A percentile compares a stretch with the other conserved stretches of the same genome.
phyloP scores from a whole-genome alignment of 53 echinoderm and acorn worm genomes.

The Patiria pectinifera region DNA sequence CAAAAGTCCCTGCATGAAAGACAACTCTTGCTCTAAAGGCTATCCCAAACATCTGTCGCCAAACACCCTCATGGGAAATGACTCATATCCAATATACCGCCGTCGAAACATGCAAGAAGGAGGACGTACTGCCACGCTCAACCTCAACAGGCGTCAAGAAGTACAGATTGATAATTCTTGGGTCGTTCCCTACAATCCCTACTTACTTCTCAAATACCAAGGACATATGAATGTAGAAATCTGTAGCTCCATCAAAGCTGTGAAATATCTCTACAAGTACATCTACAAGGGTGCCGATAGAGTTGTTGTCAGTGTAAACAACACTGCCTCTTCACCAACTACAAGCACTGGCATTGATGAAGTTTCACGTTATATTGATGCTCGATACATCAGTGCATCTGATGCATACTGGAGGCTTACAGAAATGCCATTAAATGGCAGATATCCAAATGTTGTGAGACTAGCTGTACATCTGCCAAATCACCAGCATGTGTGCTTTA shows the following conservation, averaged over 20 bases:
- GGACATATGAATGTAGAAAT: constrained; percentile 68
- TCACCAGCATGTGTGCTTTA: constrained; percentile 35
- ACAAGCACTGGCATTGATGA: constrained; percentile 19
- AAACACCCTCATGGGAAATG: too few relatives aligned
- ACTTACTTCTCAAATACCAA: constrained; percentile 7
- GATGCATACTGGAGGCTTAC: constrained; percentile 26
- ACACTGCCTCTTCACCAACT: neutral
- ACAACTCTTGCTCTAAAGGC: too few relatives aligned
- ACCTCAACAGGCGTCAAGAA: neutral
- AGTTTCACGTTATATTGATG: constrained; percentile 21
- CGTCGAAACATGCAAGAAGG: too few relatives aligned
- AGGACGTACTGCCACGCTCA: neutral
- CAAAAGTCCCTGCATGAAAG: too few relatives aligned
- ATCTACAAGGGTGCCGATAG: constrained; percentile 52
- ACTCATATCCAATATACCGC: too few relatives aligned
- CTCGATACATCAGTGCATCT: constrained; percentile 33
- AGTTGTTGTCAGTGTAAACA: neutral
- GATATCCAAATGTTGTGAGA: neutral
- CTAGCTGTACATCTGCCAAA: constrained; percentile 33
- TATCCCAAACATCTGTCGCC: too few relatives aligned
- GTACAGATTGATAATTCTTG: constrained; percentile 43
- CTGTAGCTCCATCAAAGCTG: constrained; percentile 47
- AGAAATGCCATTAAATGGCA: constrained; percentile 10
- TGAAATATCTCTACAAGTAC: constrained; percentile 66
- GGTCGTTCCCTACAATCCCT: constrained; percentile 66